Base-by-base conservation (phyloP, 1,140 invertebrate genomes). In the Chrysopa pallens region DNA sequence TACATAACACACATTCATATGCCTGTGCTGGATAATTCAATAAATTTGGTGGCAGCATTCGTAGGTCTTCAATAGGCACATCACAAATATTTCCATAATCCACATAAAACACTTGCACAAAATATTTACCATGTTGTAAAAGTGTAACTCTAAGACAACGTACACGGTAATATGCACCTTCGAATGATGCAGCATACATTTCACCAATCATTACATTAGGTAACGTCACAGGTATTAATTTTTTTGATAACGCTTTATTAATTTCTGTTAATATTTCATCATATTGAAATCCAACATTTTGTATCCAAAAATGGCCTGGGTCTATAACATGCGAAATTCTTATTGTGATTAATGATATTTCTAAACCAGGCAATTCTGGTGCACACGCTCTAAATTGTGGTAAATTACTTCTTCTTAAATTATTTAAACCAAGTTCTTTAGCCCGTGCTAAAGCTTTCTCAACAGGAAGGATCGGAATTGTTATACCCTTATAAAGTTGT, bases 31-130 rank as follows among this genome's bases (percentile, higher is more conserved):
- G 66, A 23, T 48, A 39, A 23, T 5, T 14, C 7, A 6, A 45
- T 12, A 42, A 7, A 6, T 50, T 51, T 2, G 15, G 29, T 9
- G 64, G 59, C 42, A 69, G 38, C 11, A 38, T 38, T 42, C 55
- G 58, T 40, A 67, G 36, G 42, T 56, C 58, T 48, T 41, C 43
- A 39, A 33, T 9, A 28, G 53, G 42, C 0, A 39, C n/a, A 12
- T 60, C 49, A 6, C 42, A 45, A 8, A 40, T 61, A 47, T 74
- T 75, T n/a, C 89, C 89, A 60, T 69, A 80, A 58, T 94, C 88
- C 14, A 91, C 72, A 53, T 78, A 88, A 38, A 75, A 68, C 5
- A 91, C 70, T 64, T 69, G 48, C 36, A 53, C 54, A 23, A 43
- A 44, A 39, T 29, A 7, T 23, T 11, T 43, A 43, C 35, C 12